phyloP scores from a whole-genome alignment of 1,140 invertebrate genomes.

The Macrobrachium rosenbergii region DNA sequence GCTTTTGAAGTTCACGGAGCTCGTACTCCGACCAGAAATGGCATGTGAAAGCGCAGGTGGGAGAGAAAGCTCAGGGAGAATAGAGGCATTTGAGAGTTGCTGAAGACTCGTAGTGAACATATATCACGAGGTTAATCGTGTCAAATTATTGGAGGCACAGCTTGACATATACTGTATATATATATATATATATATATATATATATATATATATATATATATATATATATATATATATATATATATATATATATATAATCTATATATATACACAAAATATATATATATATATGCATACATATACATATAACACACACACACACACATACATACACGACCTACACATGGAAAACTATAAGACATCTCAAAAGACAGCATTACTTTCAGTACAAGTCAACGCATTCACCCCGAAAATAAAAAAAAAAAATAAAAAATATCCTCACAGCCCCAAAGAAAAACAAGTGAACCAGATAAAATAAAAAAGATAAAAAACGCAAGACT shows the following conservation, averaged over 20 bases:
- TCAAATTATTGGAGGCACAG: background rate
- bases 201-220: slow-evolving; percentile 10
- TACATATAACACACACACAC: too few relatives aligned
- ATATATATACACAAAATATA: background rate
- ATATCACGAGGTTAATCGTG: too few relatives aligned
- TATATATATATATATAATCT: slow-evolving; percentile 4
- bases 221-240: background rate
- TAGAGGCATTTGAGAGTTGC: too few relatives aligned
- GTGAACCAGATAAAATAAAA: background rate
- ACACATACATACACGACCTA: too few relatives aligned
- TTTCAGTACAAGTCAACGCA: too few relatives aligned
- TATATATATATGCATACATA: slow-evolving; percentile 16
- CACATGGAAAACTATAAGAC: too few relatives aligned
- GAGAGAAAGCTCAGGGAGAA: too few relatives aligned
- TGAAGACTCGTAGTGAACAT: too few relatives aligned
- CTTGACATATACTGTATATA: background rate
- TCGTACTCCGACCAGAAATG: too few relatives aligned
- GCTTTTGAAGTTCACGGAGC: too few relatives aligned
- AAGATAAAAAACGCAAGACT: background rate
- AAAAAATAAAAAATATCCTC: background rate
- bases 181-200: slow-evolving; percentile 3
- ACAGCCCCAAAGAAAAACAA: background rate
- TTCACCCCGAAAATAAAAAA: background rate
- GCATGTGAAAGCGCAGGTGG: too few relatives aligned
- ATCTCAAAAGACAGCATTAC: too few relatives aligned